Evolutionary conservation across 2,888 invertebrate genomes (phyloP).

Genomic region (Alentia gelatinosa): DNA sequence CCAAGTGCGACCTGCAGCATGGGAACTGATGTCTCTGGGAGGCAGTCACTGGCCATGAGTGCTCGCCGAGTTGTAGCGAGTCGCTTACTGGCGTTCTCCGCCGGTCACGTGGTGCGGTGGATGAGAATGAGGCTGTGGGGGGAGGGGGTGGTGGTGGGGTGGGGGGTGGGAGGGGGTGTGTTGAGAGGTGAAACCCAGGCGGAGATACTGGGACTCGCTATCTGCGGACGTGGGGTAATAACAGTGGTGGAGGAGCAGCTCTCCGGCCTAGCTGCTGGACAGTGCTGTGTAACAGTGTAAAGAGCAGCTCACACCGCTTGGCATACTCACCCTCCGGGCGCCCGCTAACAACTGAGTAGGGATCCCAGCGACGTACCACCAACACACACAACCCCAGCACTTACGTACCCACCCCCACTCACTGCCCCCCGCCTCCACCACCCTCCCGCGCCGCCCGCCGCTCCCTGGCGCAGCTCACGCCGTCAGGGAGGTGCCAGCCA

Average conservation of each 20-base stretch:
- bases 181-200: background rate
- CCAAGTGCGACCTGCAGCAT: too few species aligned
- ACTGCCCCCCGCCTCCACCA: background rate
- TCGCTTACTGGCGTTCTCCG: too few species aligned
- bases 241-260: background rate
- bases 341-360: background rate
- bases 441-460: background rate
- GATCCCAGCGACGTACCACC: too few species aligned
- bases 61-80: too few species aligned
- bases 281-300: too few species aligned
- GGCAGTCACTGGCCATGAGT: too few species aligned
- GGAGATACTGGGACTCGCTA: background rate
- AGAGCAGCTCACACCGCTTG: background rate
- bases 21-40: too few species aligned
- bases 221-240: background rate
- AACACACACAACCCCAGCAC: too few species aligned
- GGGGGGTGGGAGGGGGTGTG: background rate
- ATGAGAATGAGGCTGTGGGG: too few species aligned
- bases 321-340: background rate
- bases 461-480: background rate
- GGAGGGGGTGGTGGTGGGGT: too few species aligned
- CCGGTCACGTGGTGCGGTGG: too few species aligned
- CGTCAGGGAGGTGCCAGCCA: background rate
- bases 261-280: background rate
- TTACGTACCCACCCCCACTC: too few species aligned